Percentiles rank a stretch among this genome's conserved stretches.
Conservation (phyloP, 1,140 invertebrate genomes). For the Drosophila tropicalis region DNA sequence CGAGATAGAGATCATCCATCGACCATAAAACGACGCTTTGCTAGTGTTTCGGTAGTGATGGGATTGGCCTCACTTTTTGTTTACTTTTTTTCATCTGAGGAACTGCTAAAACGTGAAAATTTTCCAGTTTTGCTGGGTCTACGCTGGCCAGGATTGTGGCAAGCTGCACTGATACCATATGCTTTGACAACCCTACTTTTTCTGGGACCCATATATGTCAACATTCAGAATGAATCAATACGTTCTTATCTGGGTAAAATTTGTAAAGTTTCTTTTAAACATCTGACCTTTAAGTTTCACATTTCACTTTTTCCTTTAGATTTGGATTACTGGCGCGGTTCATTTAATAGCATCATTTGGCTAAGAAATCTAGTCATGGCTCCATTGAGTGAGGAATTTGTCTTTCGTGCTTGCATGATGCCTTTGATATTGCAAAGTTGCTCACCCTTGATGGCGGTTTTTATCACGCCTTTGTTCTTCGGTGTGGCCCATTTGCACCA, state of each 20-base stretch:
- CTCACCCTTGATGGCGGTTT: constrained; percentile 89
- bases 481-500: constrained; percentile 97
- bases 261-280: too few relatives aligned
- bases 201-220: constrained; percentile 91
- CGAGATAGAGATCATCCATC: constrained; percentile 94
- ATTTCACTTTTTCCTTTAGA: constrained; percentile 84
- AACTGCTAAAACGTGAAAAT: constrained; percentile 85
- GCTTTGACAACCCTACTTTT: constrained; percentile 93
- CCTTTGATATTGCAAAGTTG: constrained; percentile 94
- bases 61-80: constrained; percentile 91
- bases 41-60: constrained; percentile 92
- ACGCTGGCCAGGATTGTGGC: constrained; percentile 88
- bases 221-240: constrained; percentile 88
- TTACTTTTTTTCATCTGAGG: constrained; percentile 87
- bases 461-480: constrained; percentile 96
- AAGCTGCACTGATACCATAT: constrained; percentile 90
- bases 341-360: constrained; percentile 91
- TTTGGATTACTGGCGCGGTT: constrained; percentile 89
- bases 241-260: constrained; percentile 88
- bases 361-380: constrained; percentile 95
- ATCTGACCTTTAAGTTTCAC: background rate
- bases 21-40: constrained; percentile 94
- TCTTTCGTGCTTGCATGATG: constrained; percentile 97
- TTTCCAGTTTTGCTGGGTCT: constrained; percentile 91
- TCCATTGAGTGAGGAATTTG: constrained; percentile 97